A percentile compares a stretch with the other conserved stretches of the same genome.
phyloP scores from a whole-genome alignment of 92 coral and sea anemone genomes.

The Paramuricea clavata region DNA sequence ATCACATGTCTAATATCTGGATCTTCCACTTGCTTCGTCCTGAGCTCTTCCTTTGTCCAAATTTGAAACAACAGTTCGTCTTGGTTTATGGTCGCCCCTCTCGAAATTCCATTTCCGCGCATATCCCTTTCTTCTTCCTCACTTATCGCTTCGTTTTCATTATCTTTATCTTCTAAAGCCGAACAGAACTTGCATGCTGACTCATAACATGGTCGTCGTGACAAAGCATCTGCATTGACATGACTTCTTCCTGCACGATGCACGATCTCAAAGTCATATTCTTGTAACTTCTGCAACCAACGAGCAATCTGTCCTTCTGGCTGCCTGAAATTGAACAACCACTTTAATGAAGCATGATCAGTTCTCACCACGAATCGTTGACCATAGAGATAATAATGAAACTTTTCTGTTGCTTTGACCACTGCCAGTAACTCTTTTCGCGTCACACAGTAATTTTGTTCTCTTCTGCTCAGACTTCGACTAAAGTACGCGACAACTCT shows the following conservation, averaged over 20 bases:
- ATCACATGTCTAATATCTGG: constrained; percentile 16
- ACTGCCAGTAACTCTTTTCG: too few relatives aligned
- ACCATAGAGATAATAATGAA: too few relatives aligned
- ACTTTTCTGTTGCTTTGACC: too few relatives aligned
- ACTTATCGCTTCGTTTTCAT: background rate
- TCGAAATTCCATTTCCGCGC: background rate
- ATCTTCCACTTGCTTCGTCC: constrained; percentile 11
- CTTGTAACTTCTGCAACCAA: too few relatives aligned
- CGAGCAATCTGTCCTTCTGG: too few relatives aligned
- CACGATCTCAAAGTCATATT: constrained; percentile 44
- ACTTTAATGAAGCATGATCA: too few relatives aligned
- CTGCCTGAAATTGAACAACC: too few relatives aligned
- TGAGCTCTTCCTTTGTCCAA: constrained; percentile 19
- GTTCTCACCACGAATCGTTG: too few relatives aligned
- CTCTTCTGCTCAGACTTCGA: too few relatives aligned
- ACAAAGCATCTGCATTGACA: constrained; percentile 60
- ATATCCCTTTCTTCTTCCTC: background rate
- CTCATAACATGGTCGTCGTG: constrained; percentile 54
- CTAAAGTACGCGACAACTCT: too few relatives aligned
- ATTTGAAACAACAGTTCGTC: constrained; percentile 6
- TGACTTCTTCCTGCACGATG: constrained; percentile 47
- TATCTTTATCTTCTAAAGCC: constrained; percentile 37
- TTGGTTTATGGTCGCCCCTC: constrained; percentile 7
- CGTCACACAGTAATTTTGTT: too few relatives aligned
- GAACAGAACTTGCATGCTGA: constrained; percentile 43